A percentile compares a stretch with the other conserved stretches of the same genome.
These are phyloP conservation scores for Petrocephalus microphthalmus DNA, from an alignment of 2,113 vertebrate species.

Conservation along the genomic window DNA sequence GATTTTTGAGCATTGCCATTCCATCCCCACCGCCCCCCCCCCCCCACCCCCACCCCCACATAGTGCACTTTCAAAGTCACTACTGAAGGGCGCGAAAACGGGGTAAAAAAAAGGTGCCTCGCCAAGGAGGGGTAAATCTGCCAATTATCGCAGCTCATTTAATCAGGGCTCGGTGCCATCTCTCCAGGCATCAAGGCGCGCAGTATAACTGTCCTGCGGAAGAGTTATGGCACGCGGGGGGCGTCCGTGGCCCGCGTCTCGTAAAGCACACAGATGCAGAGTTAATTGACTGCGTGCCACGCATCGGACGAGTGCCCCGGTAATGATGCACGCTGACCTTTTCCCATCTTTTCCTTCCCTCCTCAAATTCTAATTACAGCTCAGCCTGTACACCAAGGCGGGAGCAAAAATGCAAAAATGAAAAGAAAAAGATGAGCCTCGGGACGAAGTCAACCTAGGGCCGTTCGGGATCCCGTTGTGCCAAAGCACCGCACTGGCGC, in stretches of 20 bases:
- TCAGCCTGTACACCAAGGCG: conserved; percentile 38
- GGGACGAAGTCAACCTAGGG: neutral
- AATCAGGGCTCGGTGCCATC: conserved; percentile 79
- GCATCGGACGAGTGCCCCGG: conserved; percentile 77
- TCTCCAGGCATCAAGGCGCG: conserved; percentile 68
- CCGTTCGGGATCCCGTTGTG: neutral
- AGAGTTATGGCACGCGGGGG: conserved; percentile 79
- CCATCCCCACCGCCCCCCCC: neutral
- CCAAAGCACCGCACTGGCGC: neutral
- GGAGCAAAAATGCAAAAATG: neutral
- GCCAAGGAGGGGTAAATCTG: conserved; percentile 88
- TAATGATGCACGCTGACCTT: conserved; percentile 83
- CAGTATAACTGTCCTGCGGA: conserved; percentile 79
- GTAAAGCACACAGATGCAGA: conserved; percentile 99
- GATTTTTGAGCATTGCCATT: conserved; percentile 12
- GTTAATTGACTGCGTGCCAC: conserved; percentile 96
- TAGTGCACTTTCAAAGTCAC: conserved; percentile 69
- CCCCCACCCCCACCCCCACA: neutral
- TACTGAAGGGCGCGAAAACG: conserved; percentile 77
- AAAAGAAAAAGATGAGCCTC: neutral
- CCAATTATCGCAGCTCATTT: conserved; percentile 90
- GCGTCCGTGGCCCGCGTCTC: conserved; percentile 69
- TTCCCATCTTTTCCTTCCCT: conserved; percentile 46
- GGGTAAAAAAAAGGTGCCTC: conserved; percentile 59
- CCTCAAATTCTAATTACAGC: conserved; percentile 83